A percentile compares a stretch with the other conserved stretches of the same genome.
Evolutionary conservation across 23 tunicate species (phyloP).

Genomic region (Botrylloides violaceus): DNA sequence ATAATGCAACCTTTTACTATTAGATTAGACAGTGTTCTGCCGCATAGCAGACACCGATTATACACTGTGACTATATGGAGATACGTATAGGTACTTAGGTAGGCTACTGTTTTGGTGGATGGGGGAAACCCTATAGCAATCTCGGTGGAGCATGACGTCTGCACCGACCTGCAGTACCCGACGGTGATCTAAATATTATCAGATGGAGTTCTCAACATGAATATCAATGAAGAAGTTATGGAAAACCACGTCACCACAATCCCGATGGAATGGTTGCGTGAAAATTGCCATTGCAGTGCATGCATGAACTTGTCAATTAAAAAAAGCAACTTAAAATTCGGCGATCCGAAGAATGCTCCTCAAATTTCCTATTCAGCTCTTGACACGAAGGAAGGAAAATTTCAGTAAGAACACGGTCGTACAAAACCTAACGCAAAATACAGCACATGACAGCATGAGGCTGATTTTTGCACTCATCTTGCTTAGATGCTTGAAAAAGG

Average conservation of each 20-base stretch:
- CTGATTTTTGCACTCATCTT: not conserved
- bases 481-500: conserved; percentile 22
- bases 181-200: conserved; percentile 20
- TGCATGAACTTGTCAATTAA: conserved; percentile 25
- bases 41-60: not conserved
- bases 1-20: too few species aligned
- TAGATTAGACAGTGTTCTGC: not conserved
- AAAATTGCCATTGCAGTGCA: conserved; percentile 49
- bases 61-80: not conserved
- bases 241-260: conserved; percentile 27
- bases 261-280: conserved; percentile 43
- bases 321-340: conserved; percentile 9
- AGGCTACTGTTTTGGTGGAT: too few species aligned
- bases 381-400: conserved; percentile 3
- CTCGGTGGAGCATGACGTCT: too few species aligned
- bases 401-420: conserved; percentile 1
- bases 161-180: too few species aligned
- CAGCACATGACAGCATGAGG: too few species aligned
- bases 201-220: conserved; percentile 34
- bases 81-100: too few species aligned
- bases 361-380: not conserved
- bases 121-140: too few species aligned
- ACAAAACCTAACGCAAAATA: too few species aligned
- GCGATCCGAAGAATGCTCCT: conserved; percentile 1
- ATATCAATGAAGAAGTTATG: conserved; percentile 21